These are phyloP conservation scores for Bunonema sp. DNA, from an alignment of 2,888 invertebrate species.

Conservation along the genomic window DNA sequence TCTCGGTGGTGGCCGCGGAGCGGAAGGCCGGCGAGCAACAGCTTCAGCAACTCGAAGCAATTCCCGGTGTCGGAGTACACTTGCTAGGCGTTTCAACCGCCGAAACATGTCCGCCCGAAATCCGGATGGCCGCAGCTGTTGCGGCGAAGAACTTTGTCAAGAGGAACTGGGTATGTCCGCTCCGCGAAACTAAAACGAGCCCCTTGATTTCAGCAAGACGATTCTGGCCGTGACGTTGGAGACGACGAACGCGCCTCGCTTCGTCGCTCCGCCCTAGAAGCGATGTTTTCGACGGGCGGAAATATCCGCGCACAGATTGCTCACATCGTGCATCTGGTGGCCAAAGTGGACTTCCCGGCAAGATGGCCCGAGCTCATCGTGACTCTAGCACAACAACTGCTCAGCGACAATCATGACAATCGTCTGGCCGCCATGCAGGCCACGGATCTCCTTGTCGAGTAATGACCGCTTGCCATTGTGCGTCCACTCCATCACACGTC, in stretches of 20 bases:
- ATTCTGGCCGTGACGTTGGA: too few species aligned
- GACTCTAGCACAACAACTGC: constrained; percentile 79
- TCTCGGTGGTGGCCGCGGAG: constrained; percentile 41
- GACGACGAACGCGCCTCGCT: too few species aligned
- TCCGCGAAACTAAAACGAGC: background rate
- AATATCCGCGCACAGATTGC: constrained; percentile 68
- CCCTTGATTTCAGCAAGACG: background rate
- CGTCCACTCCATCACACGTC: too few species aligned
- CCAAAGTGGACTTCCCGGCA: constrained; percentile 67
- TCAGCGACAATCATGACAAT: constrained; percentile 57
- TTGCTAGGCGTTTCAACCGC: constrained; percentile 6
- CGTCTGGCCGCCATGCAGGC: constrained; percentile 86
- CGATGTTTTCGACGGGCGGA: constrained; percentile 81
- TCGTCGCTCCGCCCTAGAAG: too few species aligned
- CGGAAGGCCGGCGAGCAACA: constrained; percentile 41
- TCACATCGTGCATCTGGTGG: constrained; percentile 49
- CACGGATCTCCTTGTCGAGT: constrained; percentile 82
- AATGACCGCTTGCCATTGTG: too few species aligned
- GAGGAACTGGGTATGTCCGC: constrained; percentile 64
- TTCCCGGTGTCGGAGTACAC: constrained; percentile 10
- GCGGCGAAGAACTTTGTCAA: constrained; percentile 92
- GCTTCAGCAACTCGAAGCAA: constrained; percentile 11
- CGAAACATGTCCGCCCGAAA: constrained; percentile 61
- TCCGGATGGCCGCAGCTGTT: constrained; percentile 77
- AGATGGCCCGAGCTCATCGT: constrained; percentile 84